These are phyloP conservation scores for Drosophila bifasciata DNA, from an alignment of 1,140 invertebrate species.

Conservation along the genomic window DNA sequence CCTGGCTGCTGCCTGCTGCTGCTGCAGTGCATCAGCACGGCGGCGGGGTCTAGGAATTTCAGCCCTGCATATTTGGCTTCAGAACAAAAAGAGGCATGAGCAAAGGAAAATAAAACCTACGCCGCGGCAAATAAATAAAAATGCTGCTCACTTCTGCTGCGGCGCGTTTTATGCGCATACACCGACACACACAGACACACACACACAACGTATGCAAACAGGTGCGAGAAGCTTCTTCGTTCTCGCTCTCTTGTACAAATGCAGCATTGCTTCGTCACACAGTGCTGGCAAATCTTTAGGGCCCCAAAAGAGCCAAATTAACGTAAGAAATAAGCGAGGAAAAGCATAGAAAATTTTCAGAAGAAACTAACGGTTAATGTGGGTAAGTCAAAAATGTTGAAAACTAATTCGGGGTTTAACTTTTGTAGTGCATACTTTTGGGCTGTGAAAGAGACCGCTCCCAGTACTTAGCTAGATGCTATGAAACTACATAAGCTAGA, in stretches of 20 bases:
- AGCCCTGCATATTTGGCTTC: conserved; percentile 47
- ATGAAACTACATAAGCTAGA: too few species aligned
- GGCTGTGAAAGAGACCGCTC: too few species aligned
- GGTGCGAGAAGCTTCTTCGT: conserved; percentile 40
- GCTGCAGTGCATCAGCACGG: conserved; percentile 33
- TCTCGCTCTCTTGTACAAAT: too few species aligned
- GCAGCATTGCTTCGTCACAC: conserved; percentile 15
- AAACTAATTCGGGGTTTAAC: too few species aligned
- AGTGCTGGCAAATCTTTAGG: too few species aligned
- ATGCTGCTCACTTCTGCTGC: conserved; percentile 72
- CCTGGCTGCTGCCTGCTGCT: conserved; percentile 22
- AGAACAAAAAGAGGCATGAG: conserved; percentile 22
- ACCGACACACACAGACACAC: conserved; percentile 43
- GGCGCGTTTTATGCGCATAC: conserved; percentile 75
- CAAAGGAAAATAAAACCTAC: conserved; percentile 61
- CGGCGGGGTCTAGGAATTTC: conserved; percentile 34
- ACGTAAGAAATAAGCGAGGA: too few species aligned
- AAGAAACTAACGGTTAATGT: too few species aligned
- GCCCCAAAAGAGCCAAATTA: too few species aligned
- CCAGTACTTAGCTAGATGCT: too few species aligned
- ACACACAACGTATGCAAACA: conserved; percentile 56
- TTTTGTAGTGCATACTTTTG: too few species aligned
- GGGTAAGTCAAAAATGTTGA: too few species aligned
- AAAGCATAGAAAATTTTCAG: too few species aligned
- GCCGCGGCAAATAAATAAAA: conserved; percentile 77